Base-by-base conservation (phyloP, 2,113 vertebrate genomes). In the Sciurus niger region DNA sequence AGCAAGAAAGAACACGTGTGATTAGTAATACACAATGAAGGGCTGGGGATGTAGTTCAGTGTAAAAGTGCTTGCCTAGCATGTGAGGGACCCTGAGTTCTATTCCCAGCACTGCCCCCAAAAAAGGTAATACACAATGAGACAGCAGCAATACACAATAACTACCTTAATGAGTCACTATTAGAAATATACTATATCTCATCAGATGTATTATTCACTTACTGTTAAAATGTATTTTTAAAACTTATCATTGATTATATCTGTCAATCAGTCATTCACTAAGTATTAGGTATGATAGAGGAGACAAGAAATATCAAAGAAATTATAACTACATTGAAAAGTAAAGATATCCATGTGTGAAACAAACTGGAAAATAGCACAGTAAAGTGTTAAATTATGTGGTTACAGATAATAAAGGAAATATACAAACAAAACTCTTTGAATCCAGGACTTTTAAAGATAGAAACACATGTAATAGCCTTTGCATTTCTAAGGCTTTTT, bases 401-500 rank as follows among this genome's bases (percentile, higher is more conserved):
- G n/a, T 91, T 63, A 90, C 46, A 43, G 53, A 85, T 89, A 93
- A 90, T 91, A 93, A 95, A 94, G 28, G 32, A n/a, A 89, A 16
- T 89, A 22, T 4, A 70, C n/a, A 48, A 58, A 86, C 32, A 48
- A 83, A 89, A 79, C 18, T 86, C n/a, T 93, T 89, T 90, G 89
- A 93, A 53, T 89, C 68, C 53, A 80, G 30, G 83, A 89, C 84
- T 78, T 96, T 51, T 53, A 60, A 79, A 90, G 74, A 60, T 84
- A 25, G 14, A 72, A 84, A 90, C 89, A 37, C 7, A 6, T 40
- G 9, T 53, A 92, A 79, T 53, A 89, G 8, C 2, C 7, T 89
- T 90, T 96, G 32, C n/a, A 93, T 91, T 89, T 93, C 68, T 78
- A 92, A 93, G 46, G 46, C 34, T 89, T 96, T 96, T 85, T 89